Evolutionary conservation across 2,888 invertebrate genomes (phyloP).

Genomic region (Cerastis rubricosa): DNA sequence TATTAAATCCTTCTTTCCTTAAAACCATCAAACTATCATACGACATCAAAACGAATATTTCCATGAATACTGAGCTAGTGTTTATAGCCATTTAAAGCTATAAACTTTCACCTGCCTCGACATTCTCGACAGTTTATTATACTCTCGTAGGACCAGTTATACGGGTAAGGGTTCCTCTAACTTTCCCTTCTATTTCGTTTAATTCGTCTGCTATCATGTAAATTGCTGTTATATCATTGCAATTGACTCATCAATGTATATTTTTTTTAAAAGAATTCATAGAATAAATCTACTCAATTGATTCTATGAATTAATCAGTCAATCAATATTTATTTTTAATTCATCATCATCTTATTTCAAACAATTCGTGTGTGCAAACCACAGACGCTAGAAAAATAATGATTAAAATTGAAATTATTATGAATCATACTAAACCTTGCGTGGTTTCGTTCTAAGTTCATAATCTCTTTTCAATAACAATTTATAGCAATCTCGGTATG

Average conservation of each 20-base stretch:
- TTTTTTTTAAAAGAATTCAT: not conserved
- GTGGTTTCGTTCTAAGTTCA: not conserved
- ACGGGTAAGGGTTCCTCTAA: slow-evolving; percentile 39
- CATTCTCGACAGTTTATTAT: slow-evolving; percentile 41
- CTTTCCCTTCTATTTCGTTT: slow-evolving; percentile 51
- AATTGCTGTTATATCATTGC: slow-evolving; percentile 2
- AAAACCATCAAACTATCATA: slow-evolving; percentile 3
- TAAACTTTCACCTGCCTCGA: slow-evolving; percentile 56
- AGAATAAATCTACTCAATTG: not conserved
- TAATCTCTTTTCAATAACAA: slow-evolving; percentile 16
- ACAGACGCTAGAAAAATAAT: not conserved
- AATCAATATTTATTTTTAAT: slow-evolving; percentile 1
- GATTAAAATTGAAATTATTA: not conserved
- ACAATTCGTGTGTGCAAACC: not conserved
- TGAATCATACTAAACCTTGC: not conserved
- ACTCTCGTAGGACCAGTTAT: slow-evolving; percentile 63
- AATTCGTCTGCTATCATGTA: slow-evolving; percentile 13
- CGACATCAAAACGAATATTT: slow-evolving; percentile 6
- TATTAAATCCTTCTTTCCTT: not conserved
- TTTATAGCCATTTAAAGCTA: slow-evolving; percentile 10
- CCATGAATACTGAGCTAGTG: slow-evolving; percentile 28
- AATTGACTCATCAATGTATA: slow-evolving; percentile 3
- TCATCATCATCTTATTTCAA: not conserved
- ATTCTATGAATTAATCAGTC: not conserved
- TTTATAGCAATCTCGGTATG: slow-evolving; percentile 2